These are phyloP conservation scores for Drosophila austrosaltans DNA, from an alignment of 2,888 invertebrate genomes.

Conservation along the genomic window DNA sequence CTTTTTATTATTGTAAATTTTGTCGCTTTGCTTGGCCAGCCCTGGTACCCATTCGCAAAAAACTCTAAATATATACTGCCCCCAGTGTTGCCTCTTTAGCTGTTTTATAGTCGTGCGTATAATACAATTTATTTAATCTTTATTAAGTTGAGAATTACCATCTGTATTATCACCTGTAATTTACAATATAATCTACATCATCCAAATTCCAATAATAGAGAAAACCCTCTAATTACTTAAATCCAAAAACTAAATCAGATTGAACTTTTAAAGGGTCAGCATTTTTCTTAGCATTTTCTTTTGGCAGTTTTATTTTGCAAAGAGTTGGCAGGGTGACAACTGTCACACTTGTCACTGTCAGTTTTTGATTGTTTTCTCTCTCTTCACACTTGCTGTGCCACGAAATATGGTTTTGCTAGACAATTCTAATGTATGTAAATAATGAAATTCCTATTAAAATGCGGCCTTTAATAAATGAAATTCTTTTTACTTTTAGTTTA, in stretches of 20 bases:
- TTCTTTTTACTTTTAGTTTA: conserved; percentile 73
- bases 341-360: conserved; percentile 28
- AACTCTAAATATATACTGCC: not conserved
- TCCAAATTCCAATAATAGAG: too few relatives aligned
- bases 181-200: too few relatives aligned
- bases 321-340: conserved; percentile 7
- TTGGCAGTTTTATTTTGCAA: not conserved
- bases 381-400: conserved; percentile 52
- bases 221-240: too few relatives aligned
- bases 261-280: not conserved
- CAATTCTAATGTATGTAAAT: conserved; percentile 82
- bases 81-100: not conserved
- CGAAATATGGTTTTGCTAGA: conserved; percentile 83
- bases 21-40: not conserved
- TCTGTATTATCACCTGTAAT: too few relatives aligned
- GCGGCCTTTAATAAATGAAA: conserved; percentile 22
- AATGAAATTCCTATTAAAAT: not conserved
- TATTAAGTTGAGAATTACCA: not conserved
- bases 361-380: conserved; percentile 20
- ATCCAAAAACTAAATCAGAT: too few relatives aligned
- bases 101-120: not conserved
- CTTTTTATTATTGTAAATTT: not conserved
- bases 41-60: not conserved
- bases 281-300: not conserved
- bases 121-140: not conserved